Evolutionary conservation across 2,888 invertebrate species (phyloP).

Genomic region (Sinopyrophorus schimmeli): DNA sequence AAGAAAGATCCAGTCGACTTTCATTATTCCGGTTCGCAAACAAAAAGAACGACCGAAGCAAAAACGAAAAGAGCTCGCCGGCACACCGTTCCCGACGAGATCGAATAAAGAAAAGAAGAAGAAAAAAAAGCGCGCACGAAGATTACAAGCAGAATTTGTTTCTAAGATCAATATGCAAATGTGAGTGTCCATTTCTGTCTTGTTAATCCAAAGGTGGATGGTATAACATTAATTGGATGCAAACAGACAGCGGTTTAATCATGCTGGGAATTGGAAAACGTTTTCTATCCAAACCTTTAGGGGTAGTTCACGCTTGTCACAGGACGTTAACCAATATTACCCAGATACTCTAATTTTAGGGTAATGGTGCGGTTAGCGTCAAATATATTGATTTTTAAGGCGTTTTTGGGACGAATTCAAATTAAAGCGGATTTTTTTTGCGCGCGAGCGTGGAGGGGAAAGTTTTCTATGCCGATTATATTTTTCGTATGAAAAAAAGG

Average conservation of each 20-base stretch:
- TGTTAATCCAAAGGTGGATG: conserved; percentile 15
- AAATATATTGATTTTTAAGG: conserved; percentile 21
- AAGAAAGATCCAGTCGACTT: too few relatives aligned
- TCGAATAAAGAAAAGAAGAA: too few relatives aligned
- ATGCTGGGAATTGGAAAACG: conserved; percentile 17
- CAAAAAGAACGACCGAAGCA: too few relatives aligned
- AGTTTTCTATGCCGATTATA: too few relatives aligned
- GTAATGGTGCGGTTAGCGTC: conserved; percentile 18
- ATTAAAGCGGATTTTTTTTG: conserved; percentile 16
- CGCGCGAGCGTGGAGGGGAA: too few relatives aligned
- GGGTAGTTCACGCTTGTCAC: conserved; percentile 18
- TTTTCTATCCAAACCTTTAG: conserved; percentile 22
- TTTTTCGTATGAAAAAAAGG: too few relatives aligned
- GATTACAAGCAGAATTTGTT: too few relatives aligned
- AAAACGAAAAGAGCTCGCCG: too few relatives aligned
- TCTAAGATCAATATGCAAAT: conserved; percentile 17
- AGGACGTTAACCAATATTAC: conserved; percentile 20
- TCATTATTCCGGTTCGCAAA: too few relatives aligned
- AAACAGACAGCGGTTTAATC: conserved; percentile 23
- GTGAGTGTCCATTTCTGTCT: conserved; percentile 10
- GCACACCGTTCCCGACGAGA: too few relatives aligned
- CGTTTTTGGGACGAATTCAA: conserved; percentile 15
- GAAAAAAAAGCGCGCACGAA: too few relatives aligned
- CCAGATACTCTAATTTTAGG: conserved; percentile 20
- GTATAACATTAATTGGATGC: conserved; percentile 19